Base-by-base conservation (phyloP, 2,113 vertebrate genomes). In the Ia io region DNA sequence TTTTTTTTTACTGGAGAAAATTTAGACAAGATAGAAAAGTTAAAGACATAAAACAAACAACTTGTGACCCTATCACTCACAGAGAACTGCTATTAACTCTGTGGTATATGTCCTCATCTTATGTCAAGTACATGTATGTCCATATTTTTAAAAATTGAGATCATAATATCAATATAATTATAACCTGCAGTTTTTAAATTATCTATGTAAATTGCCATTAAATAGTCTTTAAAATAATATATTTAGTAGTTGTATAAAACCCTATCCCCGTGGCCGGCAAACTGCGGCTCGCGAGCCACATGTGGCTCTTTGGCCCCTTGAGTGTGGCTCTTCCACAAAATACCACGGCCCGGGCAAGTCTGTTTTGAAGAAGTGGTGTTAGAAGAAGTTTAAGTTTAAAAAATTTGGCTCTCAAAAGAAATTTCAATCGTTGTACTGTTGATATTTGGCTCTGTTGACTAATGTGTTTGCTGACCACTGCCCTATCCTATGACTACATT, bases 111-210 rank as follows among this genome's bases (percentile, higher is more conserved):
- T 53, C 25, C 18, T 87, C 23, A 78, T 85, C n/a, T 95, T 93
- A 82, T 70, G 89, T 78, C 84, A 83, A 74, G 20, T 40, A 51
- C 4, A 44, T 82, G 23, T 65, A 25, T 77, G 1, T 25, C 18
- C 77, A 16, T 63, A 37, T 69, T 74, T 93, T 37, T 23, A 18
- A 61, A 85, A 70, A 79, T 17, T 76, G 51, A 12, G 25, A 77
- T 37, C 49, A 59, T 37, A 37, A 17, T 67, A 40, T 47, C 88
- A 16, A 88, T 69, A 49, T 2, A 79, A 3, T 79, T 56, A 59
- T 42, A 80, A 59, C 65, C 22, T 80, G 5, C 42, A 80, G 42
- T 56, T 96, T 91, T 93, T 74, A 49, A 74, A 80, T 94, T 76
- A 88, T 32, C 49, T 22, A 1, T 56, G 9, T 40, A 63, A 87